Percentiles rank a stretch among this genome's conserved stretches.
Conservation (phyloP, 1,140 invertebrate genomes). For the Drosophila guanche region DNA sequence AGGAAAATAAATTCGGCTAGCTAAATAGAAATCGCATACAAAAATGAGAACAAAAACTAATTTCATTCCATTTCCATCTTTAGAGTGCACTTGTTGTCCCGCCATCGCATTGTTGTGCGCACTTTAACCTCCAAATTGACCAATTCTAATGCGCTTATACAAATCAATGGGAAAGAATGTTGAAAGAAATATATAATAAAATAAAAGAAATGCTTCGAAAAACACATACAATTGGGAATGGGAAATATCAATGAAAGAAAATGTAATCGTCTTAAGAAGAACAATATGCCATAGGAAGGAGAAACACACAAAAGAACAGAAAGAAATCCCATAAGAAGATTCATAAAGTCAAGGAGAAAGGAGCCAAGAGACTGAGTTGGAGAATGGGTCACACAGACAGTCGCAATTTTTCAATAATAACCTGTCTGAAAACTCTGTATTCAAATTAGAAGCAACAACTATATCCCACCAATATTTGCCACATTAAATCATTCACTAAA, state of each 20-base stretch:
- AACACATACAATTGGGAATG: constrained; percentile 2
- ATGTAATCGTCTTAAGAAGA: too few species aligned
- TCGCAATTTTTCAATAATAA: too few species aligned
- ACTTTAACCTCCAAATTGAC: constrained; percentile 3
- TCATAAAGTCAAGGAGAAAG: constrained; percentile 6
- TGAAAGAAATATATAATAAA: constrained; percentile 15
- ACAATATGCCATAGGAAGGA: too few species aligned
- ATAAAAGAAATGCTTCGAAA: constrained; percentile 9
- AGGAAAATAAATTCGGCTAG: background rate
- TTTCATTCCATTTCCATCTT: background rate
- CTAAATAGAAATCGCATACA: too few species aligned
- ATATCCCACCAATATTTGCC: background rate
- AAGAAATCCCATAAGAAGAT: background rate
- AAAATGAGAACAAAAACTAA: background rate
- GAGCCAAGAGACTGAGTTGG: too few species aligned
- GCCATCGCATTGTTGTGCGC: background rate
- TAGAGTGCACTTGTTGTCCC: background rate
- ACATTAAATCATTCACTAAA: background rate
- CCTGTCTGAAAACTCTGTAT: too few species aligned
- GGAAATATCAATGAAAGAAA: background rate
- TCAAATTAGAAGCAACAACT: background rate
- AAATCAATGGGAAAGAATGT: constrained; percentile 3
- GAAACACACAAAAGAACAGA: background rate
- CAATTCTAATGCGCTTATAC: constrained; percentile 24
- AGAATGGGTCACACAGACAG: too few species aligned